These are phyloP conservation scores for Seriola rivoliana DNA, from an alignment of 2,113 vertebrate genomes.

Conservation along the genomic window DNA sequence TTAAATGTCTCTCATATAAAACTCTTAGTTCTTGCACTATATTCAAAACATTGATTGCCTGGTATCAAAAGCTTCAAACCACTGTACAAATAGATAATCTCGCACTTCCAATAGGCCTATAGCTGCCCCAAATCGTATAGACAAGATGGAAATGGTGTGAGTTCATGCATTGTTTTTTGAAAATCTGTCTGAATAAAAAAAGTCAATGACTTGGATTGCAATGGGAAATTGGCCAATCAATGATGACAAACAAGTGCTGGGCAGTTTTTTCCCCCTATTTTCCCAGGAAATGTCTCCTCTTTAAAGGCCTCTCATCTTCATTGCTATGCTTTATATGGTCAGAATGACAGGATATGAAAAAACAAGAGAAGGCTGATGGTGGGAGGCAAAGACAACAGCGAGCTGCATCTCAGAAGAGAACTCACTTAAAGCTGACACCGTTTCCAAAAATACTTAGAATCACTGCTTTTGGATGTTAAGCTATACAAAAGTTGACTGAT, in stretches of 20 bases:
- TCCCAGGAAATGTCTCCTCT: background rate
- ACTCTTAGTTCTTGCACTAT: background rate
- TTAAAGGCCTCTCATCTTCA: conserved; percentile 1
- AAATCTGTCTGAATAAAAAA: conserved; percentile 9
- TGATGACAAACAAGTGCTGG: background rate
- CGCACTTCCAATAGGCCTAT: background rate
- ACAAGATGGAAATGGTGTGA: background rate
- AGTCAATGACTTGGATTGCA: background rate
- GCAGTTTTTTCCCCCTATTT: background rate
- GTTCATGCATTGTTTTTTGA: background rate
- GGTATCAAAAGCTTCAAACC: background rate
- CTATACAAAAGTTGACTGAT: background rate
- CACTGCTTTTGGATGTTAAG: background rate
- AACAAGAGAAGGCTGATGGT: conserved; percentile 3
- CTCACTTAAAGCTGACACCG: conserved; percentile 7
- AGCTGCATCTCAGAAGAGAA: background rate
- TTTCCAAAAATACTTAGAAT: conserved; percentile 18
- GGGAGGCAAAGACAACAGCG: conserved; percentile 31
- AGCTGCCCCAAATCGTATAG: background rate
- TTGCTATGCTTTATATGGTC: conserved; percentile 2
- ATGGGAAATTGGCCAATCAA: background rate
- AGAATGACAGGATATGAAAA: background rate
- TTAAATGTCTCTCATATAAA: background rate
- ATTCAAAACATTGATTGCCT: too few relatives aligned
- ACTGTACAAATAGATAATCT: background rate